Percentiles rank a stretch among this genome's conserved stretches.
Evolutionary conservation across 2,113 vertebrate genomes (phyloP).

Genomic region (Semnopithecus entellus): DNA sequence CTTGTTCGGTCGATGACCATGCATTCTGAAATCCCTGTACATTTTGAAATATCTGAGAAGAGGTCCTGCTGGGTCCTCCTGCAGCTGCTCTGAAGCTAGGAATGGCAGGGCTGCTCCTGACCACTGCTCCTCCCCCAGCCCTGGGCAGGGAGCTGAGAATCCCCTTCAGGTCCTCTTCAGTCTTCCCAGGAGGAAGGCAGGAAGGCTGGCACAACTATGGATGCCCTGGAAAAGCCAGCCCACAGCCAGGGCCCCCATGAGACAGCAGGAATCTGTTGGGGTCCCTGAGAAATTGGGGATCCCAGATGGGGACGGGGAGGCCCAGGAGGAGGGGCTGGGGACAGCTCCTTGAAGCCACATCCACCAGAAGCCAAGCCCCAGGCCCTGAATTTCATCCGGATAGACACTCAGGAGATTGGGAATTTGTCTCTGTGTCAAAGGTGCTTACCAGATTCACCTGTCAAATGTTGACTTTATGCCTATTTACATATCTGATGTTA

Average conservation of each 20-base stretch:
- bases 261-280: background rate
- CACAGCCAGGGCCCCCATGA: rapidly evolving
- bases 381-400: background rate
- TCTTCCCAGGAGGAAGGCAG: background rate
- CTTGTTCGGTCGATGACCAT: background rate
- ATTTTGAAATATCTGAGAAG: background rate
- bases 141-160: background rate
- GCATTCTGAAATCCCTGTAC: background rate
- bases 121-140: background rate
- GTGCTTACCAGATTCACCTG: background rate
- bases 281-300: no score
- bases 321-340: no score
- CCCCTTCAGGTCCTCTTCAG: background rate
- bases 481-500: background rate
- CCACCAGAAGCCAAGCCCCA: background rate
- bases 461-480: background rate
- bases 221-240: background rate
- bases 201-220: no score
- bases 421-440: background rate
- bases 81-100: background rate
- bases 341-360: background rate
- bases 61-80: background rate
- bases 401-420: background rate
- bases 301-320: background rate
- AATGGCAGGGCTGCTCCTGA: rapidly evolving